Base-by-base conservation (phyloP, 2,113 vertebrate genomes). In the Thunnus thynnus region DNA sequence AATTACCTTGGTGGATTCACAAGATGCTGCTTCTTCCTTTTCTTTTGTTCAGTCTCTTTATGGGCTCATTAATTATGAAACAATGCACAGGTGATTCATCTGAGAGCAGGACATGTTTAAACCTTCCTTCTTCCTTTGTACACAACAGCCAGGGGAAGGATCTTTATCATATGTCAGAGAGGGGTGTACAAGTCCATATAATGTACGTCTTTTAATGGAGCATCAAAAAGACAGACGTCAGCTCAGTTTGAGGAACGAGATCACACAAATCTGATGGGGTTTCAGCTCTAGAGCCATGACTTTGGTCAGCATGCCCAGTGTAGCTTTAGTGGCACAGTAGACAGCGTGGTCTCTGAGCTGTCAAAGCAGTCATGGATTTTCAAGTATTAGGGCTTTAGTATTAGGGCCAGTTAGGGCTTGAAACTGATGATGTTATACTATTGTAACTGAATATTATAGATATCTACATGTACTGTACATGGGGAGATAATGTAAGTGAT, bases 21-120 rank as follows among this genome's bases (percentile, higher is more conserved):
- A 60, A 82, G 87, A 91, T 84, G 88, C 88, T 90, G 74, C 89
- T 69, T 88, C 87, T 91, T 83, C 82, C 84, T 88, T 89, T 90
- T 82, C 91, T 89, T 94, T 91, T 93, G 86, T 88, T 89, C 83
- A 60, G 41, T 71, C 87, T 87, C 80, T 93, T 94, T 89, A 91
- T 91, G 86, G 84, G 84, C 91, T 93, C 90, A 93, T 96, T 95
- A 95, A 95, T 95, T 94, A 94, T 95, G 93, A 92, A 94, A 90
- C 90, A 90, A 92, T 90, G 86, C 73, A 89, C 92, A 94, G 94
- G 94, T 94, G 83, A 92, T 88, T 91, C 90, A 91, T 91, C 89
- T 84, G 88, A 90, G 89, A 92, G 83, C 55, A 46, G 68, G 66
- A 78, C 68, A 87, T 89, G 71, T 89, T 93, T 76, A 82, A 91